Evolutionary conservation across 2,113 vertebrate genomes (phyloP).

Genomic region (Suricata suricatta): DNA sequence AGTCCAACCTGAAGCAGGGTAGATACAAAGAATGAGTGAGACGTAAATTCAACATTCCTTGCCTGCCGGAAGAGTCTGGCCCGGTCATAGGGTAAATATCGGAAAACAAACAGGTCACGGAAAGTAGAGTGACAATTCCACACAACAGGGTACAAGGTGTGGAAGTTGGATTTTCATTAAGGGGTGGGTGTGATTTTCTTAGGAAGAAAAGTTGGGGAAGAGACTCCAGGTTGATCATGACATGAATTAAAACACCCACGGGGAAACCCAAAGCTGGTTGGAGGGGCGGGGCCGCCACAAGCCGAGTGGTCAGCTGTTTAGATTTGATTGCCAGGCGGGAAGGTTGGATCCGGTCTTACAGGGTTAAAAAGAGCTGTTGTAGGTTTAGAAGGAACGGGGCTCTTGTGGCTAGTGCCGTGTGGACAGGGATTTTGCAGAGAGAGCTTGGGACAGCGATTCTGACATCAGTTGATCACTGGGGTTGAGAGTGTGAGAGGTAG

Average conservation of each 20-base stretch:
- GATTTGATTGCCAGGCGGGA: neutral
- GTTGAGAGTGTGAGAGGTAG: rapidly evolving
- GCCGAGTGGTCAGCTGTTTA: rapidly evolving
- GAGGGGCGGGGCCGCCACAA: neutral
- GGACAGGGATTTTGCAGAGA: neutral
- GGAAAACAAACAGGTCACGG: rapidly evolving
- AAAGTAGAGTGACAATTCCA: no score
- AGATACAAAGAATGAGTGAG: neutral
- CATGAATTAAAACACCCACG: rapidly evolving
- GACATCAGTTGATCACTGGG: neutral
- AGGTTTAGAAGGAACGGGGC: neutral
- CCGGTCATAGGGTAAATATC: neutral
- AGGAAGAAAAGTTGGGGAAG: neutral
- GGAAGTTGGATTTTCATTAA: neutral
- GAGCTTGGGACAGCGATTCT: neutral
- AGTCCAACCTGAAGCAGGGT: neutral
- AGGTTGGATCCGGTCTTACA: no score
- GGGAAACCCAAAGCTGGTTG: neutral
- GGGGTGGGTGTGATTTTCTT: neutral
- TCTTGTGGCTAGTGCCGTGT: rapidly evolving
- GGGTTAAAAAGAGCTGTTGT: neutral
- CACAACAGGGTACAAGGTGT: rapidly evolving
- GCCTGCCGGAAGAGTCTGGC: neutral
- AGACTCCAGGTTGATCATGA: no score
- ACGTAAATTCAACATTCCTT: rapidly evolving